Evolutionary conservation across 1,140 invertebrate genomes (phyloP), one percentile per base, ranked within the genome.

Genomic region (Sinella curviseta): DNA sequence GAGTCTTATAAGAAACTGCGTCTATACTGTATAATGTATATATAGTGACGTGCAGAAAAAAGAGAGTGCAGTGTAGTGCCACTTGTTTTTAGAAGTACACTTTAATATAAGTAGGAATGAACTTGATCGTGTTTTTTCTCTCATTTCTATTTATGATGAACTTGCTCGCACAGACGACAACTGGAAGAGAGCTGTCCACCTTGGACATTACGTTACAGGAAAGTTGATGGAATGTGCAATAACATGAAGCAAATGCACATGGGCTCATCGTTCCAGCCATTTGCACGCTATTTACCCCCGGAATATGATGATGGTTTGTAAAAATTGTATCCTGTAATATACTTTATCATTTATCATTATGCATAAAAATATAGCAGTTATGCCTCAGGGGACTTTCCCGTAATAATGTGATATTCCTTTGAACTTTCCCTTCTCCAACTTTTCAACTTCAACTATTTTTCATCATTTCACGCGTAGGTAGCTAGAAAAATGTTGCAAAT

Each of bases 201-300:
- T 0, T 78, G 78, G 77, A 80, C 81, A 12, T 20, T 33, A 20
- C 89, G 89, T 76, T 96, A 95, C 84, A 89, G 95, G 28, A 90
- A 91, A 0, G 90, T 92, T 74, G 94, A 97, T 86, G 95, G 95
- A 0, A 91, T 93, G 0, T 97, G 95, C 85, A 97, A 96, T 85
- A 96, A 97, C 86, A 84, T 94, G 3, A 84, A 89, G 34, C 90
- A 92, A 83, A 92, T 94, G 0, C 89, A 88, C 0, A 91, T 91
- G 89, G 95, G 95, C 1, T 90, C 90, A 77, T 91, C 94, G 0
- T 91, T 92, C 84, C 93, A 90, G 17, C 92, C 95, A 0, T 95
- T 97, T 82, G 89, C 90, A 16, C 90, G 97, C 77, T 88, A 99
- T 0, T 84, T 97, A 17, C 92, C 92, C 8, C 90, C 95, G 0